A percentile compares a stretch with the other conserved stretches of the same genome.
These are phyloP conservation scores for Phlogophora meticulosa DNA, from an alignment of 2,888 invertebrate genomes.

Conservation along the genomic window DNA sequence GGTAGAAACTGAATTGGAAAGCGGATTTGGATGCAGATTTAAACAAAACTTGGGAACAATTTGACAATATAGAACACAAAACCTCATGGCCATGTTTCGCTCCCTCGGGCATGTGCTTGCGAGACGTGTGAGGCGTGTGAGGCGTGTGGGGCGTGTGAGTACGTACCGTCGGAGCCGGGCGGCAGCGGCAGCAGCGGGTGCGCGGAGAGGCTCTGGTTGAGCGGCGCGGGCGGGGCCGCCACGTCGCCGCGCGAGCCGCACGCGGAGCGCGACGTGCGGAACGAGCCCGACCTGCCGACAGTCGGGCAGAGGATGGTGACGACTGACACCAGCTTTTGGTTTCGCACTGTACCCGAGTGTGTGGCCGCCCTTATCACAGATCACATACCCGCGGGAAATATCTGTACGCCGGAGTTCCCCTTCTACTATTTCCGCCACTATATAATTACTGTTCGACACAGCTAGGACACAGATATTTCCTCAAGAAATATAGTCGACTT, in stretches of 20 bases:
- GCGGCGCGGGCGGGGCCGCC: conserved; percentile 91
- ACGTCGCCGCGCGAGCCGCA: conserved; percentile 95
- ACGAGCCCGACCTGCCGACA: conserved; percentile 97
- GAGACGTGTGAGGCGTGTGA: conserved; percentile 2
- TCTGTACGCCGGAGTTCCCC: conserved; percentile 33
- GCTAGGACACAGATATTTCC: conserved; percentile 44
- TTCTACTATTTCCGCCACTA: not conserved
- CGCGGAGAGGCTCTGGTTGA: conserved; percentile 95
- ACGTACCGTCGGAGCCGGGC: conserved; percentile 92
- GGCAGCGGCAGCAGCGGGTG: conserved; percentile 98
- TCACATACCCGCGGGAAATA: conserved; percentile 36
- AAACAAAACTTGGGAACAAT: conserved; percentile 12
- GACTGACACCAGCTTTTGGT: conserved; percentile 81
- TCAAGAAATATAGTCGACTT: conserved; percentile 38
- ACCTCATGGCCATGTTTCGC: conserved; percentile 7
- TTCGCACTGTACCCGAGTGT: conserved; percentile 66
- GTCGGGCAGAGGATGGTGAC: conserved; percentile 90
- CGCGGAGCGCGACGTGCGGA: conserved; percentile 96
- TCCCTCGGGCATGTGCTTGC: conserved; percentile 6
- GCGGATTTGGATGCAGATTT: not conserved
- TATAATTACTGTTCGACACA: not conserved
- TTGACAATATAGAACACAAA: not conserved
- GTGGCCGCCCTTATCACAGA: conserved; percentile 54
- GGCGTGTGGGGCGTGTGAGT: conserved; percentile 33
- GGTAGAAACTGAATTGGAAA: not conserved